Evolutionary conservation across 2,797 vertebrate genomes (phyloP), one percentile per base, ranked within the genome.

Genomic region (Okamejei kenojei): DNA sequence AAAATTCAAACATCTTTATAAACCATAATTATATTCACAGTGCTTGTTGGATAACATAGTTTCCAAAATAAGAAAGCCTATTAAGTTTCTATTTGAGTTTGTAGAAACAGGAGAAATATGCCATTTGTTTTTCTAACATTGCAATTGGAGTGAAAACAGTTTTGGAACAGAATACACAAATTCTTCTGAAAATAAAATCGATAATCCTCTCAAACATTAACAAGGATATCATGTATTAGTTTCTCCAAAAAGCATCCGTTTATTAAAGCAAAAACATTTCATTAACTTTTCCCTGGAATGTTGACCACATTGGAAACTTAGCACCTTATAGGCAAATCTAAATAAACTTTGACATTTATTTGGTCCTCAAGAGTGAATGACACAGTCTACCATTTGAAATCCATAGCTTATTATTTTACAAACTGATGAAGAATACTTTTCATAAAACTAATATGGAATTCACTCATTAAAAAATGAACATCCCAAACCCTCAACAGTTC

Each of bases 251-350:
- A 76, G 21, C 76, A 15, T 5, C 38, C 2, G 90, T 92, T 92
- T 21, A 74, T 45, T 45, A 92, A 74, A 74, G 90, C 35, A 76
- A 54, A 15, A 92, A 92, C 26, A 38, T 74, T 38, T 74, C 21
- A 92, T 45, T 92, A 38, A 54, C 45, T 54, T 73, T 76, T 92
- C 90, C 54, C 38, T 92, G 90, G 90, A 92, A 92, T 92, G 90
- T 92, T 88, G 63, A 68, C n/a, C 63, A 88, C n/a, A 65, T 35
- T 88, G n/a, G 17, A 88, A 65, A 88, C 63, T 68, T 63, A 88
- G 84, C 84, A 88, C 84, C n/a, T 35, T 21, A 35, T 88, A 68
- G 65, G 15, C 68, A 65, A 8, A 65, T 88, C n/a, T 21, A 68
- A n/a, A 21, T 88, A 76, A 29, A 54, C 38, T 54, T 35, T 91